These are phyloP conservation scores for Drosophila meridiana DNA, from an alignment of 2,888 invertebrate genomes.

Conservation along the genomic window DNA sequence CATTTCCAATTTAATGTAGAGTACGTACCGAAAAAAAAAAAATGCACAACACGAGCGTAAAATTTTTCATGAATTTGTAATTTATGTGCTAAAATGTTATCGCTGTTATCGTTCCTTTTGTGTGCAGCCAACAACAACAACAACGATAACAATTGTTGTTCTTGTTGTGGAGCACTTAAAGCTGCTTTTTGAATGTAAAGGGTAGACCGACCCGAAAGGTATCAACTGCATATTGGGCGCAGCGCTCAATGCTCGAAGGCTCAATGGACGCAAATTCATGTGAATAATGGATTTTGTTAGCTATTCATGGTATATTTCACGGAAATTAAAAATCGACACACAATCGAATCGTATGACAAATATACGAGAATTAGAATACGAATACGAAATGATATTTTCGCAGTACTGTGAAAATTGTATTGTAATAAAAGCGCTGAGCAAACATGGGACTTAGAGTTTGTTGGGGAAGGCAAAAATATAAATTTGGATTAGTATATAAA, in stretches of 20 bases:
- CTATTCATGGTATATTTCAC: conserved; percentile 31
- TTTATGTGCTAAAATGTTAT: conserved; percentile 80
- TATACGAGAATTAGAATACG: not conserved
- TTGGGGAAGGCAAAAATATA: not conserved
- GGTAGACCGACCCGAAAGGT: conserved; percentile 32
- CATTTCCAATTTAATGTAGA: not conserved
- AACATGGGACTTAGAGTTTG: not conserved
- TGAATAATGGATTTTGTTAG: conserved; percentile 39
- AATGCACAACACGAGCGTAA: conserved; percentile 74
- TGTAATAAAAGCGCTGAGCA: not conserved
- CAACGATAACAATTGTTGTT: conserved; percentile 19
- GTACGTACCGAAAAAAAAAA: not conserved
- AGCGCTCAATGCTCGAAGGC: conserved; percentile 33
- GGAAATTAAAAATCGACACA: conserved; percentile 17
- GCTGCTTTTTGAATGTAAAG: conserved; percentile 36
- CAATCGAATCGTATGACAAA: conserved; percentile 5
- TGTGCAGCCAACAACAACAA: conserved; percentile 42
- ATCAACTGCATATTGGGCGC: conserved; percentile 37
- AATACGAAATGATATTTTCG: not conserved
- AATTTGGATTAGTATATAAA: not conserved
- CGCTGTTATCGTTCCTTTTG: conserved; percentile 78
- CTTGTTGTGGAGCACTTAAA: conserved; percentile 47
- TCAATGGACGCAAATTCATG: conserved; percentile 39
- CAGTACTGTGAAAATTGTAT: not conserved
- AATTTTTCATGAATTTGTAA: conserved; percentile 80